A percentile compares a stretch with the other conserved stretches of the same genome.
These are phyloP conservation scores for Chanos chanos DNA, from an alignment of 2,797 vertebrate species.

Conservation along the genomic window DNA sequence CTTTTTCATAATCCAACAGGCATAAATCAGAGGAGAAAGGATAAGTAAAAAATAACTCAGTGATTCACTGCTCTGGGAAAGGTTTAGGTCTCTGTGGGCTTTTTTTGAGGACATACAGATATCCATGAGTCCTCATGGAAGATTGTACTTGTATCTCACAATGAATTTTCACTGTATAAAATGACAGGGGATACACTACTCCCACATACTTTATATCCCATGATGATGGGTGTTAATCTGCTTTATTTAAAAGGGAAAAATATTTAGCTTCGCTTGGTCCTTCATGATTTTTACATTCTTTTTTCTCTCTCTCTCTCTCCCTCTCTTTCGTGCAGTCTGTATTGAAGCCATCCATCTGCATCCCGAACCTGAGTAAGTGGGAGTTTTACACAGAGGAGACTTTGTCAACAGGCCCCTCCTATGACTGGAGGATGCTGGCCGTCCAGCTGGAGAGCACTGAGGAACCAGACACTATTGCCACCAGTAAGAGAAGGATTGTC, in stretches of 20 bases:
- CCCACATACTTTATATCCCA: no score
- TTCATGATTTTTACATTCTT: background rate
- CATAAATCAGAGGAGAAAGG: conserved; percentile 18
- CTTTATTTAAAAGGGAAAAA: no score
- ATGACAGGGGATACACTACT: no score
- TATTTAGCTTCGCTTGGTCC: no score
- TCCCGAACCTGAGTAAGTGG: conserved; percentile 91
- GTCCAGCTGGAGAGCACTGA: conserved; percentile 67
- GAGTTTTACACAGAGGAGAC: conserved; percentile 93
- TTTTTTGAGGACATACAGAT: no score
- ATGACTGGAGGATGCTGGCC: conserved; percentile 85
- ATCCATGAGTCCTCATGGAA: no score
- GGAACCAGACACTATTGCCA: conserved; percentile 71
- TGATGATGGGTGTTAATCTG: no score
- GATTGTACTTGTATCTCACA: no score
- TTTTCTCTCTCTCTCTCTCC: background rate
- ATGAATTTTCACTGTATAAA: no score
- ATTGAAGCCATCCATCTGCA: conserved; percentile 82
- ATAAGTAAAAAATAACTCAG: no score
- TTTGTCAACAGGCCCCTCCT: conserved; percentile 88
- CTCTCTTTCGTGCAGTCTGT: conserved; percentile 58
- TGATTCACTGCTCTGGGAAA: no score
- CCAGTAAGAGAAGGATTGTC: conserved; percentile 85
- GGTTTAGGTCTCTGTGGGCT: background rate
- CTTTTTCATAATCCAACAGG: conserved; percentile 3